phyloP scores from a whole-genome alignment of 1,140 invertebrate genomes.

The Vanessa tameamea region DNA sequence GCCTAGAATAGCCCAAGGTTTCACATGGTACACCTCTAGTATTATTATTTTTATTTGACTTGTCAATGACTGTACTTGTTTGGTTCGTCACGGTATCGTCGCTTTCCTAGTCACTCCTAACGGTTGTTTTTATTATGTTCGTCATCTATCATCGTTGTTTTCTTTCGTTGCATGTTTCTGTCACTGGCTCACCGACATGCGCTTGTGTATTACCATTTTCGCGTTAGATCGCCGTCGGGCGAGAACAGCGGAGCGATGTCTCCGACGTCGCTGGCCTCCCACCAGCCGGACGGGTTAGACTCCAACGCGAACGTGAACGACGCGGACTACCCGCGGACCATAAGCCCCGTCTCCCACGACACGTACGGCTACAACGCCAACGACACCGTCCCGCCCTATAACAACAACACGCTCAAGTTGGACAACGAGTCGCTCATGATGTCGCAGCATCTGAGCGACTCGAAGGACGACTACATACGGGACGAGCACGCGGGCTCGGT shows the following conservation, averaged over 20 bases:
- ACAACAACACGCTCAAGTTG: constrained; percentile 77
- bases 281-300: constrained; percentile 55
- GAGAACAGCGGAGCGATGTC: constrained; percentile 74
- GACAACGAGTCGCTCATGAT: constrained; percentile 75
- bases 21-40: constrained; percentile 29
- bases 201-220: constrained; percentile 67
- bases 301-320: constrained; percentile 65
- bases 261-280: constrained; percentile 62
- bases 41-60: constrained; percentile 32
- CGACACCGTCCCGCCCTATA: constrained; percentile 61
- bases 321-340: constrained; percentile 63
- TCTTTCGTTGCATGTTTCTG: constrained; percentile 72
- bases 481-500: constrained; percentile 65
- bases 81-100: constrained; percentile 35
- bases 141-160: constrained; percentile 64
- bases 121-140: constrained; percentile 56
- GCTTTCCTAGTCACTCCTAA: constrained; percentile 56
- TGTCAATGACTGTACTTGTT: constrained; percentile 25
- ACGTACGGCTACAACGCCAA: constrained; percentile 63
- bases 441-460: constrained; percentile 70
- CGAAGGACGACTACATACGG: constrained; percentile 68
- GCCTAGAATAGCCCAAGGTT: constrained; percentile 29
- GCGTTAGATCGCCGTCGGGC: constrained; percentile 73
- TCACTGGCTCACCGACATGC: constrained; percentile 74
- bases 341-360: constrained; percentile 70